Evolutionary conservation across 2,797 vertebrate genomes (phyloP).

Genomic region (Manis javanica): DNA sequence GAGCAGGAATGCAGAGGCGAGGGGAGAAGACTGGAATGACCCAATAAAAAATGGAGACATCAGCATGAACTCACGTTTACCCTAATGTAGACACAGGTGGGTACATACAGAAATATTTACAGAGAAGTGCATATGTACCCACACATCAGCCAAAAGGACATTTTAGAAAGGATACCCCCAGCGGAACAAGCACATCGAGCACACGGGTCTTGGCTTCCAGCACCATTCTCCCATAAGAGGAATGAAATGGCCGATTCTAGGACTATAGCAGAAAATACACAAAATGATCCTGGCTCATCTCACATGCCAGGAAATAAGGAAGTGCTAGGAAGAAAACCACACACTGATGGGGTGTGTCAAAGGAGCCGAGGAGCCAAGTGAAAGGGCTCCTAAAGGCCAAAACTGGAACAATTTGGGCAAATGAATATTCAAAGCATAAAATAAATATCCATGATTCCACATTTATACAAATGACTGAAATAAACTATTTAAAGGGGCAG

Average conservation of each 20-base stretch:
- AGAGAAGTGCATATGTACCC: background rate
- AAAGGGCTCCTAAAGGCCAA: too few species aligned
- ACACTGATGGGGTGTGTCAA: background rate
- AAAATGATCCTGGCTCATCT: background rate
- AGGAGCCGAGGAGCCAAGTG: background rate
- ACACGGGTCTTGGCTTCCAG: background rate
- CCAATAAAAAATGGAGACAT: background rate
- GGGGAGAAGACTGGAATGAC: background rate
- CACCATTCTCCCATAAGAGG: background rate
- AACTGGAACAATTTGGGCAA: background rate
- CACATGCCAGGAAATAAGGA: background rate
- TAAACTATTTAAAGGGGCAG: background rate
- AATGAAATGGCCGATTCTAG: background rate
- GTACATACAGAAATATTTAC: background rate
- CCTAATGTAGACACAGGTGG: background rate
- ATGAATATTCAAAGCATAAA: background rate
- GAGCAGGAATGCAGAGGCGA: background rate
- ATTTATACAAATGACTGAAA: background rate
- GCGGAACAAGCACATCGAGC: background rate
- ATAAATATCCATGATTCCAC: background rate
- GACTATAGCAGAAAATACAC: background rate
- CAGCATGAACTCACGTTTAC: background rate
- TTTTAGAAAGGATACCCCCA: background rate
- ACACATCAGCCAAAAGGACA: background rate
- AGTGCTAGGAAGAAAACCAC: too few species aligned